Base-by-base conservation (phyloP, 2,888 invertebrate species). In the Hyles lineata region DNA sequence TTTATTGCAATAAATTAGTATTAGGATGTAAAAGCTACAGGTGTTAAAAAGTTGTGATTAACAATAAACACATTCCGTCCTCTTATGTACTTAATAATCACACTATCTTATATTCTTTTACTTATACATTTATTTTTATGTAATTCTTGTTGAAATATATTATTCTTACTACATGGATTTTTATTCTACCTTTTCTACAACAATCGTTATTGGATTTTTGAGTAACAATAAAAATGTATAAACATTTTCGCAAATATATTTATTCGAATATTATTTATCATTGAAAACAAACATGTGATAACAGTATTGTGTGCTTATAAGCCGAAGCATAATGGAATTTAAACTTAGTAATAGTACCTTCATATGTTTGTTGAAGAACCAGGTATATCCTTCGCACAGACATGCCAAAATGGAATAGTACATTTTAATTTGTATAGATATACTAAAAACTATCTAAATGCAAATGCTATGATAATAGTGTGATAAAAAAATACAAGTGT, bases 331-430 rank as follows among this genome's bases (percentile, higher is more conserved):
- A 0, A 9, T 35, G 35, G 35, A 43, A 43, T 43, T 43, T 43
- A 43, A 55, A 55, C 55, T 17, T n/a, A 55, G 7, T 55, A n/a
- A 55, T 2, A 55, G n/a, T 75, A 76, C 76, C 75, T 77, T 77
- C 69, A 71, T 69, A 25, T 15, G 35, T 72, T 70, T 73, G 59
- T 74, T 73, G 80, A 76, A 58, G 81, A 73, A 58, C 79, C 77
- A 58, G 80, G 75, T 71, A 73, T 55, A 73, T 87, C 86, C 87
- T 87, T 79, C 23, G 79, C 62, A 79, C 87, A 87, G 87, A 87
- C 87, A 87, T 87, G 84, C 75, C 71, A 76, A 74, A 76, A 77
- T 76, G 71, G 71, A 6, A 73, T 67, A 69, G 52, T 21, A 50
- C 58, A 73, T 21, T n/a, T 72, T 62, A 62, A 1, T 32, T n/a